Evolutionary conservation across 2,113 vertebrate genomes (phyloP), one percentile per base, ranked within the genome.

Genomic region (Thamnaconus septentrionalis): DNA sequence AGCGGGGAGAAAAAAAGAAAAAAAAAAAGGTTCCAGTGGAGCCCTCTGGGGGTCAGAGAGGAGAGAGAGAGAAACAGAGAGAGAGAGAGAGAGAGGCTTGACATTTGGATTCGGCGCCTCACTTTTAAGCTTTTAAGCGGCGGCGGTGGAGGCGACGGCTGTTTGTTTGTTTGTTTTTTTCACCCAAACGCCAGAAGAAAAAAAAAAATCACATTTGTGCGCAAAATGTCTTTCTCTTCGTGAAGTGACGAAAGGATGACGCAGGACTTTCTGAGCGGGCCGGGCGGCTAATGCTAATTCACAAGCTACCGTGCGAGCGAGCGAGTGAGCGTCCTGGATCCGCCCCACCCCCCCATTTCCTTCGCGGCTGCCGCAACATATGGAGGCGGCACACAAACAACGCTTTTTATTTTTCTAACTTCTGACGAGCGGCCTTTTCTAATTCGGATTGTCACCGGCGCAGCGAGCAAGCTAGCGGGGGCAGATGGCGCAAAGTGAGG

Each of bases 381-480:
- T 90, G 92, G 90, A 85, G 84, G 78, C 82, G 83, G 80, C 79
- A 87, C 18, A 31, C 18, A 82, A 71, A 82, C 86, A 88, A 90
- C 88, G 90, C 88, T 93, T 31, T 31, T 93, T 94, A 93, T 93
- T 93, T 94, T 89, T 91, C 87, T 60, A 78, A 90, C 90, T 82
- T 90, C 83, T 92, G 81, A 93, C 80, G 83, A 93, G 92, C 87
- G 89, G 87, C 18, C 18, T 31, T 87, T 93, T 94, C 95, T 92
- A 93, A 94, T 95, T 95, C 87, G 91, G 88, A 91, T 93, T 93
- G 94, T 94, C 94, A 93, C 93, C 94, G 92, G 90, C 91, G 90
- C 91, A 91, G 91, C 87, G 90, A 92, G 92, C 83, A 89, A 87
- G 18, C 18, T 31, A 31, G 18, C 18, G 31, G 31, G 80, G 92